phyloP scores from a whole-genome alignment of 2,888 invertebrate species.

The Graphium colonna region DNA sequence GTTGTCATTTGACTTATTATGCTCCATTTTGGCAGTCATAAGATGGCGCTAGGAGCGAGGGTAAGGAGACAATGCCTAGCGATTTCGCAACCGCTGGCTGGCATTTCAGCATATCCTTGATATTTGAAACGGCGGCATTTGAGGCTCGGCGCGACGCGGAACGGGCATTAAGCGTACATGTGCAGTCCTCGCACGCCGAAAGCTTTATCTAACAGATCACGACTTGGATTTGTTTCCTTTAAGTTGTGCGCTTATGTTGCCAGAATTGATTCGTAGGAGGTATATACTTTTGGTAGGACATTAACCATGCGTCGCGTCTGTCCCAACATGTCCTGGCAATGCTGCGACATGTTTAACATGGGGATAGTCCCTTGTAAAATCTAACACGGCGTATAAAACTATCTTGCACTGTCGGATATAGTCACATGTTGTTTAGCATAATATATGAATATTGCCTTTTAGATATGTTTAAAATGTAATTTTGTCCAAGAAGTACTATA shows the following conservation, averaged over 20 bases:
- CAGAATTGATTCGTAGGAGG: neutral
- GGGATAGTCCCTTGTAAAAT: slow-evolving; percentile 8
- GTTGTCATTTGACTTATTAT: too few relatives aligned
- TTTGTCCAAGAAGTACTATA: too few relatives aligned
- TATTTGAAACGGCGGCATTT: slow-evolving; percentile 70
- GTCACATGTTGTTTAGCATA: slow-evolving; percentile 5
- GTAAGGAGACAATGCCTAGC: slow-evolving; percentile 55
- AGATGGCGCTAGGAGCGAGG: slow-evolving; percentile 41
- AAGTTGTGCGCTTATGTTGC: neutral
- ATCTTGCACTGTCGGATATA: slow-evolving; percentile 5
- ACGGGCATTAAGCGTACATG: slow-evolving; percentile 39
- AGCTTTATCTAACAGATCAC: slow-evolving; percentile 13
- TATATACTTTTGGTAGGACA: slow-evolving; percentile 7
- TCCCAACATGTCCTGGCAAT: slow-evolving; percentile 9
- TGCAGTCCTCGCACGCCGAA: slow-evolving; percentile 1
- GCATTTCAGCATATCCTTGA: slow-evolving; percentile 76
- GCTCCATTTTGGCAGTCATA: slow-evolving; percentile 19
- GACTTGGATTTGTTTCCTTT: slow-evolving; percentile 2
- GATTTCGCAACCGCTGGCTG: slow-evolving; percentile 61
- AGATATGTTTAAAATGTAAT: too few relatives aligned
- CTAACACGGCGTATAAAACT: slow-evolving; percentile 9
- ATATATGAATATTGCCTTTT: slow-evolving; percentile 20
- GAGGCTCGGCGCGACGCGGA: slow-evolving; percentile 62
- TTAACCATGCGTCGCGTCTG: slow-evolving; percentile 7
- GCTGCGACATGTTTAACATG: slow-evolving; percentile 16